Conservation (phyloP, 2,797 vertebrate species). For the Manis javanica region DNA sequence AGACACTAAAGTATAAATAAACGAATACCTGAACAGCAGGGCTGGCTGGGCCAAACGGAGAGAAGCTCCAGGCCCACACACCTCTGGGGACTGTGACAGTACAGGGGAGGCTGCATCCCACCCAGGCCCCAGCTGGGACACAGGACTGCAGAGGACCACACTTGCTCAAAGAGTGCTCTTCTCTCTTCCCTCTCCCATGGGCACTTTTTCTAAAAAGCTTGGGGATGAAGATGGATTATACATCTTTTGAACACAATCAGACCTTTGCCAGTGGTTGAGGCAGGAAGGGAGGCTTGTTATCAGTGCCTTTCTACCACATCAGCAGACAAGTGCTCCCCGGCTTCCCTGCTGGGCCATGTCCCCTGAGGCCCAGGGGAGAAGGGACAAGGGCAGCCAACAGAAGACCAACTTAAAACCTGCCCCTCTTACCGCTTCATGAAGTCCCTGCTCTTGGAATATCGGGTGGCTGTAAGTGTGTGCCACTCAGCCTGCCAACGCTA, state of each 20-base stretch:
- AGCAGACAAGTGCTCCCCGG: neutral
- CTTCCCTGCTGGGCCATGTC: accelerated
- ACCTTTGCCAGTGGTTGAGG: constrained; percentile 11
- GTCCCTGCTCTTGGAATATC: neutral
- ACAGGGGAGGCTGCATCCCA: neutral
- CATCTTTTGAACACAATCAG: constrained; percentile 59
- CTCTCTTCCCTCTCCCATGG: neutral
- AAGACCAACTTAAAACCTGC: neutral
- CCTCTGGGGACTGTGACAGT: neutral
- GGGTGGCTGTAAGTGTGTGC: neutral
- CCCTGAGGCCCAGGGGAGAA: neutral
- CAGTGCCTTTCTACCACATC: neutral
- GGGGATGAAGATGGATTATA: neutral
- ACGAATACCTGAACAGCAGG: neutral
- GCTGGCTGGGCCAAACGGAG: neutral
- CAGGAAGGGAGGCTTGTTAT: constrained; percentile 55
- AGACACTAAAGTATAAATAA: neutral
- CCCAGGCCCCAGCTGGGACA: neutral
- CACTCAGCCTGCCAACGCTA: neutral
- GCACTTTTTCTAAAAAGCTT: constrained; percentile 21
- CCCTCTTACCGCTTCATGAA: neutral
- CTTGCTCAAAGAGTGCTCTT: neutral
- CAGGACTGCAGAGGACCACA: too few relatives aligned
- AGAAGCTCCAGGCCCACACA: neutral
- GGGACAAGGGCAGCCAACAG: neutral